These are phyloP conservation scores for Leguminivora glycinivorella DNA, from an alignment of 1,140 invertebrate species.

Conservation along the genomic window DNA sequence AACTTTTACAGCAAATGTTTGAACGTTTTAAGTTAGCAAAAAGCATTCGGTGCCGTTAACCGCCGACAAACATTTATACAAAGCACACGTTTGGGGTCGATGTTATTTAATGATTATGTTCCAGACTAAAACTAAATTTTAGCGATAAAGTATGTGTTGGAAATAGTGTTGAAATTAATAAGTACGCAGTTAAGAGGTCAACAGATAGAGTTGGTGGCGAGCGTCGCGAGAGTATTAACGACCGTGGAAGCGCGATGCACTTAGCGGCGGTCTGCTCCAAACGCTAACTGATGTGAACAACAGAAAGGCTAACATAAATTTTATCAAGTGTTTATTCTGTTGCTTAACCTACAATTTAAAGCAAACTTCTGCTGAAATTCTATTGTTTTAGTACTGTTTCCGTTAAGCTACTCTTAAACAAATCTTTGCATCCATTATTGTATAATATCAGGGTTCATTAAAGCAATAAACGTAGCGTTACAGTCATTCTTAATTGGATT, in stretches of 20 bases:
- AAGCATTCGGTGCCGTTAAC: conserved; percentile 1
- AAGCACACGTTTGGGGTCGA: background rate
- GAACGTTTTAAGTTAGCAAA: background rate
- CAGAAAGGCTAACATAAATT: conserved; percentile 12
- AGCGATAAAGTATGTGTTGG: background rate
- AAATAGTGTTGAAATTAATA: conserved; percentile 20
- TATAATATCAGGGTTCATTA: background rate
- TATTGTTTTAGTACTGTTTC: background rate
- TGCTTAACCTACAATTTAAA: conserved; percentile 3
- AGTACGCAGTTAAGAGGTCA: conserved; percentile 5
- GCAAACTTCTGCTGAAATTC: background rate
- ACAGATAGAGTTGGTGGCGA: conserved; percentile 1
- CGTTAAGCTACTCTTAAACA: background rate
- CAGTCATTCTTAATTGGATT: background rate
- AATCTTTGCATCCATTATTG: background rate
- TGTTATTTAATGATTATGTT: conserved; percentile 20
- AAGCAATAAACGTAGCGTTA: background rate
- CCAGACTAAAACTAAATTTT: background rate
- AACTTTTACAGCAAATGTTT: conserved; percentile 4
- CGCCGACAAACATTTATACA: background rate
- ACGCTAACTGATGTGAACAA: conserved; percentile 25
- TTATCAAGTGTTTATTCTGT: conserved; percentile 4
- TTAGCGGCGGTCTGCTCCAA: conserved; percentile 24
- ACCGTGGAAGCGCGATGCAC: conserved; percentile 8
- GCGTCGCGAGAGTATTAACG: background rate